Evolutionary conservation across 2,888 invertebrate genomes (phyloP).

Genomic region (Leptopilina syphax): DNA sequence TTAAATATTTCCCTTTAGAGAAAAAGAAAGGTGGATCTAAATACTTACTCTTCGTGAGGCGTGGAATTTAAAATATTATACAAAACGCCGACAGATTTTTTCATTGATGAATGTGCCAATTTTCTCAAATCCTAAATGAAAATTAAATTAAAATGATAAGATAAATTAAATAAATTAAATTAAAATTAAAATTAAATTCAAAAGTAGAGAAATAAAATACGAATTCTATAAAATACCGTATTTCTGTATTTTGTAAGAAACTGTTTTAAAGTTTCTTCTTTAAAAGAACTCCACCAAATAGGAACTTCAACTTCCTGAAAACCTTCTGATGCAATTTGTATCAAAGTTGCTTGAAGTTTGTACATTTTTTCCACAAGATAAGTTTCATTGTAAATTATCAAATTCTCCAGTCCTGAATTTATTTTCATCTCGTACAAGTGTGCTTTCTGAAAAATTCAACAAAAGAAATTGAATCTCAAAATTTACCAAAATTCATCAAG

Average conservation of each 20-base stretch:
- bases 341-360: slow-evolving; percentile 57
- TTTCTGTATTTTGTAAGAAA: slow-evolving; percentile 62
- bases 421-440: slow-evolving; percentile 44
- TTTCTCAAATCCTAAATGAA: slow-evolving; percentile 57
- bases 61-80: slow-evolving; percentile 55
- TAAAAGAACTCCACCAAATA: slow-evolving; percentile 69
- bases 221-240: slow-evolving; percentile 55
- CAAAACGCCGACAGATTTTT: slow-evolving; percentile 57
- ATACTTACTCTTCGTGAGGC: slow-evolving; percentile 52
- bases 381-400: slow-evolving; percentile 56
- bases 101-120: slow-evolving; percentile 60
- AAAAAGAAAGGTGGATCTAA: not conserved
- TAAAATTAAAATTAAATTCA: not conserved
- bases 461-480: not conserved
- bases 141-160: no score
- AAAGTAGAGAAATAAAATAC: not conserved
- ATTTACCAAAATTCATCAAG: no score
- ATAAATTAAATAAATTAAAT: not conserved
- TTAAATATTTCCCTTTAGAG: not conserved
- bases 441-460: slow-evolving; percentile 43
- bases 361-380: slow-evolving; percentile 60
- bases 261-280: slow-evolving; percentile 64
- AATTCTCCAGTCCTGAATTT: slow-evolving; percentile 17
- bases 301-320: slow-evolving; percentile 62
- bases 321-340: slow-evolving; percentile 59